These are phyloP conservation scores for Campaea margaritaria DNA, from an alignment of 2,888 invertebrate species.

Conservation along the genomic window DNA sequence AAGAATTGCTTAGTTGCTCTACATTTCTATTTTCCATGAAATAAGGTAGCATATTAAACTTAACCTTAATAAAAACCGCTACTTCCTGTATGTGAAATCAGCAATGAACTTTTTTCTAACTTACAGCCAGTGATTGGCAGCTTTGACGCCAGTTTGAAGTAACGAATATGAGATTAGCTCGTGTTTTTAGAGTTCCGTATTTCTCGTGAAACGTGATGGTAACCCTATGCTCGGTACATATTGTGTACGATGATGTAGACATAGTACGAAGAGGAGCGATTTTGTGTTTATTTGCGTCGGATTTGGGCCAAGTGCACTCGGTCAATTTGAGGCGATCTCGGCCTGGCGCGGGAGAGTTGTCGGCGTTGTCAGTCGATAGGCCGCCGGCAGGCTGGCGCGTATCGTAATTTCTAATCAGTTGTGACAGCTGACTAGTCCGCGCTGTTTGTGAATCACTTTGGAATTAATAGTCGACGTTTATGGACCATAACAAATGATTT, in stretches of 20 bases:
- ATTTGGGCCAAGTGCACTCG: slow-evolving; percentile 79
- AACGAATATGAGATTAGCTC: neutral
- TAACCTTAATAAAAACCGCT: no score
- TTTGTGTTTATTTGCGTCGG: slow-evolving; percentile 73
- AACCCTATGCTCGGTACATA: slow-evolving; percentile 39
- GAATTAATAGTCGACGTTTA: slow-evolving; percentile 17
- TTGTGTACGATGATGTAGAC: slow-evolving; percentile 46
- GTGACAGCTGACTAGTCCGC: slow-evolving; percentile 39
- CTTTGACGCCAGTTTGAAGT: no score
- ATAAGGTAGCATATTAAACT: no score
- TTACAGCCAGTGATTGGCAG: no score
- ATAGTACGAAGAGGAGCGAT: slow-evolving; percentile 58
- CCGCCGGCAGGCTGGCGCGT: slow-evolving; percentile 12
- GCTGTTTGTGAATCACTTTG: slow-evolving; percentile 25
- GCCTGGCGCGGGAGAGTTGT: slow-evolving; percentile 25
- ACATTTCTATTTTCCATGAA: no score
- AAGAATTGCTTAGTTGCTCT: no score
- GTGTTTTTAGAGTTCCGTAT: no score
- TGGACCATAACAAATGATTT: slow-evolving; percentile 26
- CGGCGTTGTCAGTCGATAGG: slow-evolving; percentile 15
- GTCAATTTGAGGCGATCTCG: slow-evolving; percentile 67
- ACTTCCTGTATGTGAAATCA: no score
- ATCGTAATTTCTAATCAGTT: slow-evolving; percentile 37
- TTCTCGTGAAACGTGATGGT: neutral
- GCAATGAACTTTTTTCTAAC: no score